Evolutionary conservation across 2,888 invertebrate genomes (phyloP).

Genomic region (Neoitamus cyanurus): DNA sequence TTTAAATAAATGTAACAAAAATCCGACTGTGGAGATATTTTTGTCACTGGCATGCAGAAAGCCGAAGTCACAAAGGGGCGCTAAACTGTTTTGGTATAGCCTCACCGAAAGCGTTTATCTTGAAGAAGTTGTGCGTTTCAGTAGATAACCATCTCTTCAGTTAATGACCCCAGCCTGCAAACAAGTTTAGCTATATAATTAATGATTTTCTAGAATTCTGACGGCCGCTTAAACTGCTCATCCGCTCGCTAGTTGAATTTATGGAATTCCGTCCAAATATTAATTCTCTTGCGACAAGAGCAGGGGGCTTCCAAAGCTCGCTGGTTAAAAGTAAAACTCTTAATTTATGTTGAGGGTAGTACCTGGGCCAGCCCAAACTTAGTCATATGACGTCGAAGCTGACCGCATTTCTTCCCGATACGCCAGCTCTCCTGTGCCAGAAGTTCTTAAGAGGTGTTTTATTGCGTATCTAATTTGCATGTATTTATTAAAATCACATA

Average conservation of each 20-base stretch:
- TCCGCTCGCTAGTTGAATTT: background rate
- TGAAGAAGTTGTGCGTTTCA: background rate
- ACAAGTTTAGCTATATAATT: background rate
- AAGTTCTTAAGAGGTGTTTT: background rate
- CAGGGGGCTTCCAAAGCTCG: background rate
- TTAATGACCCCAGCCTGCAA: background rate
- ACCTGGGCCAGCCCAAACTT: background rate
- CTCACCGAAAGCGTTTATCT: background rate
- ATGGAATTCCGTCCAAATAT: background rate
- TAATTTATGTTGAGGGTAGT: background rate
- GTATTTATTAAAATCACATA: constrained; percentile 20
- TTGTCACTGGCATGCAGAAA: background rate
- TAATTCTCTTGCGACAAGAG: background rate
- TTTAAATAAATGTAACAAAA: background rate
- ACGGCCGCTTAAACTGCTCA: background rate
- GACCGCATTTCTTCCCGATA: background rate
- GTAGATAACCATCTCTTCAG: background rate
- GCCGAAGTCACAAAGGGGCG: background rate
- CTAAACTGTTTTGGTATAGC: background rate
- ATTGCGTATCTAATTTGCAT: constrained; percentile 31
- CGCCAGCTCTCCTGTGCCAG: background rate
- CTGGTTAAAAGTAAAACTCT: background rate
- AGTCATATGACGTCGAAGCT: background rate
- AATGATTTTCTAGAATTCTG: background rate
- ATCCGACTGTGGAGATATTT: background rate